Evolutionary conservation across 2,113 vertebrate genomes (phyloP).

Genomic region (Hylia prasina): DNA sequence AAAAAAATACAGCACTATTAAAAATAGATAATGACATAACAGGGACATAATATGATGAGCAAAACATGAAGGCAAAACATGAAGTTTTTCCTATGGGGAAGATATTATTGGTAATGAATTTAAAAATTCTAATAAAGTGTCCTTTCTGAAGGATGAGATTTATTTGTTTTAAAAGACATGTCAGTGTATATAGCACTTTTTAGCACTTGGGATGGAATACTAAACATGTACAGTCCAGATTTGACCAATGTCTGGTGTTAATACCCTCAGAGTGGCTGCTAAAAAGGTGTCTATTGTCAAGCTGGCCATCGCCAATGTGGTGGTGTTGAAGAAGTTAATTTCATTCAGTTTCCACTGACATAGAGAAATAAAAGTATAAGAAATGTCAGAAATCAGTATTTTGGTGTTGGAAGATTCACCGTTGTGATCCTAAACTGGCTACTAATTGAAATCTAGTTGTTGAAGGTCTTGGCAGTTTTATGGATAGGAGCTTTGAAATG

Average conservation of each 20-base stretch:
- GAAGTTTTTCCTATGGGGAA: background rate
- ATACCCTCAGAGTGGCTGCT: background rate
- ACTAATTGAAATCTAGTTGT: background rate
- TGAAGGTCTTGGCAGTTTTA: background rate
- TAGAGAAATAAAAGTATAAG: background rate
- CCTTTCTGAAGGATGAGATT: background rate
- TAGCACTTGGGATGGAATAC: background rate
- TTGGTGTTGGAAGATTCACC: background rate
- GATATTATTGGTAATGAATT: slow-evolving; percentile 14
- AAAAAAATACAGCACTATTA: slow-evolving; percentile 7
- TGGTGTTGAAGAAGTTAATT: background rate
- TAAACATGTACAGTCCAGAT: background rate
- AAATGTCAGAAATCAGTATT: background rate
- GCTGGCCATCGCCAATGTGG: background rate
- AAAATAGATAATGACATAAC: slow-evolving; percentile 33
- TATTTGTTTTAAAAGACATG: background rate
- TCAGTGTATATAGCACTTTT: background rate
- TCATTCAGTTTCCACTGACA: background rate
- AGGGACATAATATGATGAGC: slow-evolving; percentile 6
- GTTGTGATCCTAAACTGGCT: background rate
- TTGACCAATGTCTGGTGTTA: background rate
- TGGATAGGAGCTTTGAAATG: background rate
- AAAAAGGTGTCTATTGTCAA: background rate
- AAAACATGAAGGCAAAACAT: slow-evolving; percentile 5
- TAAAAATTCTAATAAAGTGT: background rate